phyloP scores from a whole-genome alignment of 2,113 vertebrate species.

The Anoplopoma fimbria region DNA sequence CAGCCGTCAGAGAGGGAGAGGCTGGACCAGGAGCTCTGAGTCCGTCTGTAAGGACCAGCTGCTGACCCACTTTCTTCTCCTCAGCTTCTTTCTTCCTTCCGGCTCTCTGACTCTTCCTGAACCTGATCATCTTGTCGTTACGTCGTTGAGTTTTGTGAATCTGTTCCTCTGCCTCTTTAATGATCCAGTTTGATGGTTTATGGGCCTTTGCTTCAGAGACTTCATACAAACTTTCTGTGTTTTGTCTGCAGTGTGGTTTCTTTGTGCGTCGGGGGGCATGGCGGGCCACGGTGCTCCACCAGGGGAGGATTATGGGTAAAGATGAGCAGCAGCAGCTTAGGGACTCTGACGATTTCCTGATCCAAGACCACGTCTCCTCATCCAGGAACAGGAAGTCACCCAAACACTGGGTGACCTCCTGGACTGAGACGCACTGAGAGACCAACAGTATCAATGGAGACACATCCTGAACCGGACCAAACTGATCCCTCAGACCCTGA shows the following conservation, averaged over 20 bases:
- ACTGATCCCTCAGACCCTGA: neutral
- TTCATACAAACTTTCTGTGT: neutral
- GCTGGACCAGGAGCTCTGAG: slow-evolving; percentile 16
- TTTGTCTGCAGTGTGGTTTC: slow-evolving; percentile 86
- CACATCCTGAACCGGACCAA: neutral
- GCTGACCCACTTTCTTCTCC: neutral
- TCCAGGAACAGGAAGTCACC: slow-evolving; percentile 34
- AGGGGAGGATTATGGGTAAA: slow-evolving; percentile 86
- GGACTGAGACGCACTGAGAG: slow-evolving; percentile 83
- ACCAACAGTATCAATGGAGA: neutral
- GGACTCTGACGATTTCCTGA: slow-evolving; percentile 77
- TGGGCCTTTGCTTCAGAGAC: neutral
- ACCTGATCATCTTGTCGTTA: too few species aligned
- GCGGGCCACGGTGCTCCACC: slow-evolving; percentile 86
- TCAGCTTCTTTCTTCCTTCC: too few species aligned
- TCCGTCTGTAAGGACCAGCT: slow-evolving; percentile 17
- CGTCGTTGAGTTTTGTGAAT: too few species aligned
- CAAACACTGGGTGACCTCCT: slow-evolving; percentile 87
- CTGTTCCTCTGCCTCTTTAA: too few species aligned
- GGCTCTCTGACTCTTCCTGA: too few species aligned
- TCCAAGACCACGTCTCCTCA: slow-evolving; percentile 39
- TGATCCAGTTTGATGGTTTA: neutral
- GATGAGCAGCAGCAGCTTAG: slow-evolving; percentile 80
- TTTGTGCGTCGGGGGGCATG: slow-evolving; percentile 85
- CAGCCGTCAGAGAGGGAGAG: slow-evolving; percentile 81